Conservation (phyloP, 1,140 invertebrate genomes). For the Venturia canescens region DNA sequence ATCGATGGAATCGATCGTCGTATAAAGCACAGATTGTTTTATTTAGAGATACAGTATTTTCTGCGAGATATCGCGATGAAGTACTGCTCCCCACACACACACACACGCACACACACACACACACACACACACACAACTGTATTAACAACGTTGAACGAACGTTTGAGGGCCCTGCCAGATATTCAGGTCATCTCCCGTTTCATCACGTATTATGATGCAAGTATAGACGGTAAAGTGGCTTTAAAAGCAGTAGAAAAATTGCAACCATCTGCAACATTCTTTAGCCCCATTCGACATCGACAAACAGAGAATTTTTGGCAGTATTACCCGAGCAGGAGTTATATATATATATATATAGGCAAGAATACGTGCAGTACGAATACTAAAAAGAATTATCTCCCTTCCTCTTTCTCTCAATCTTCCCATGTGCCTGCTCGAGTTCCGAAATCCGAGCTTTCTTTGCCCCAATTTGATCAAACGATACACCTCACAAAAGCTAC, state of each 20-base stretch:
- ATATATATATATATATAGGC: background rate
- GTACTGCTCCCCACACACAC: background rate
- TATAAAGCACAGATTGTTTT: background rate
- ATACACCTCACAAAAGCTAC: too few species aligned
- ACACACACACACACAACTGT: background rate
- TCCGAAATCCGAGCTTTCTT: background rate
- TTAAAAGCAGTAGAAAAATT: background rate
- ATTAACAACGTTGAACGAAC: background rate
- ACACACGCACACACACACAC: background rate
- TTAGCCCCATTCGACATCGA: constrained; percentile 8
- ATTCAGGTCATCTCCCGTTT: constrained; percentile 11
- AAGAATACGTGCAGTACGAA: background rate
- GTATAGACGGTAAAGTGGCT: background rate
- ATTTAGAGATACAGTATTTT: background rate
- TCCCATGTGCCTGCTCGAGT: background rate
- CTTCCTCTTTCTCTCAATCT: background rate
- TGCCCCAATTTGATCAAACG: background rate
- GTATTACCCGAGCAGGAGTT: background rate
- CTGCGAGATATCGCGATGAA: constrained; percentile 5
- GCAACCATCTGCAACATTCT: background rate
- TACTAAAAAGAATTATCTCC: background rate
- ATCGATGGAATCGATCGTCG: background rate
- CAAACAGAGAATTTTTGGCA: background rate
- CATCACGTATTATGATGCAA: background rate
- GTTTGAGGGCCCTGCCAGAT: background rate